A percentile compares a stretch with the other conserved stretches of the same genome.
Evolutionary conservation across 1,140 invertebrate genomes (phyloP).

Genomic region (Watersipora subatra): DNA sequence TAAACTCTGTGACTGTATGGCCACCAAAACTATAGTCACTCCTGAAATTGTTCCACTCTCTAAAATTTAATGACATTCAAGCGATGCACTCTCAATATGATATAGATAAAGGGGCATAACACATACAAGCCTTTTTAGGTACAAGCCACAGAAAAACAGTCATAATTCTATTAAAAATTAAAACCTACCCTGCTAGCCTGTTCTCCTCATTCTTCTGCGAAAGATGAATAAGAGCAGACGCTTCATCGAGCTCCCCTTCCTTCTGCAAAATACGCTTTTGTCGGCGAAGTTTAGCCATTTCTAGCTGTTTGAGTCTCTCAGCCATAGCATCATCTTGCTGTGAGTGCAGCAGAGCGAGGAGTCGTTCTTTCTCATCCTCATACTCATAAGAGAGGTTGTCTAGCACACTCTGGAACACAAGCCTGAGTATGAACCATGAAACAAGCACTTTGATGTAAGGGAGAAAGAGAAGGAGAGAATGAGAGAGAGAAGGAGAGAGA

Average conservation of each 20-base stretch:
- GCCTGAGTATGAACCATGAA: no score
- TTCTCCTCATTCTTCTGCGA: slow-evolving; percentile 16
- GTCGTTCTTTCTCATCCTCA: slow-evolving; percentile 25
- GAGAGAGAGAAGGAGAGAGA: no score
- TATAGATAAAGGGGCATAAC: no score
- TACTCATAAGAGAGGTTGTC: slow-evolving; percentile 23
- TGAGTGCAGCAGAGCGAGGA: slow-evolving; percentile 17
- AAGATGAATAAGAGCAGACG: slow-evolving; percentile 19
- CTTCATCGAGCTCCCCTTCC: slow-evolving; percentile 25
- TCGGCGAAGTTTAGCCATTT: slow-evolving; percentile 19
- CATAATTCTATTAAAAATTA: neutral
- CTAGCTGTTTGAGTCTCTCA: slow-evolving; percentile 20
- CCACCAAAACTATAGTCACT: no score
- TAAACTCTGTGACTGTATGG: no score
- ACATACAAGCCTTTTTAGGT: neutral
- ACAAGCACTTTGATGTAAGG: neutral
- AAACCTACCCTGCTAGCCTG: slow-evolving; percentile 16
- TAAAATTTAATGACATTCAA: no score
- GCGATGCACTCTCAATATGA: no score
- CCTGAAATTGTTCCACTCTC: no score
- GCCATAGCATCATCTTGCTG: slow-evolving; percentile 15
- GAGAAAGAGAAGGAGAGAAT: neutral
- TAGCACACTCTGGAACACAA: slow-evolving; percentile 26
- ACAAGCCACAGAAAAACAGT: neutral
- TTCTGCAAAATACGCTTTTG: slow-evolving; percentile 14